Base-by-base conservation (phyloP, 2,888 invertebrate genomes). In the Hofmannophila pseudospretella region DNA sequence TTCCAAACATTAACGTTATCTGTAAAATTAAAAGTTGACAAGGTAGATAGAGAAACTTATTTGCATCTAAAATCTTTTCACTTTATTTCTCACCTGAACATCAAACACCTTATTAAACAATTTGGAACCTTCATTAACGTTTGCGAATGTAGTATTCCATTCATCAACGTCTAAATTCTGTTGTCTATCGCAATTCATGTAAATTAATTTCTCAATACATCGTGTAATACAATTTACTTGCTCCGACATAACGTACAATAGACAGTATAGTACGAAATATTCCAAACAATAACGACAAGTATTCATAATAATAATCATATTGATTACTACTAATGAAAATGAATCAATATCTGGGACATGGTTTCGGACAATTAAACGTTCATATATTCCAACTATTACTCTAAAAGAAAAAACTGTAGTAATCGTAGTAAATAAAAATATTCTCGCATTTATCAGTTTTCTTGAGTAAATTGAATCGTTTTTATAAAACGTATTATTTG, bases 151-250 rank as follows among this genome's bases (percentile, higher is more conserved):
- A 7, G 12, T 9, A 32, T 3, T 22, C 32, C 32, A 32, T 19
- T n/a, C 3, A 16, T 13, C 9, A 4, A 19, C n/a, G 8, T 23
- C 23, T 4, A 2, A 7, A n/a, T 23, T 23, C n/a, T n/a, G 4
- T n/a, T 76, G 78, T 9, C n/a, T 32, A 7, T n/a, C n/a, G n/a
- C n/a, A n/a, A n/a, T n/a, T 23, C 4, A 8, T 22, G 7, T 5
- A 4, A 22, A n/a, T 11, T 10, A 32, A 5, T 3, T 33, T 12
- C 19, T 26, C 12, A 19, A 27, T 11, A 9, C 13, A 29, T 11
- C 41, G 22, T 7, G 34, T 34, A 22, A 46, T 30, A 38, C 41
- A 31, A 26, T 38, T 34, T 1, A 47, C 2, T 23, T 47, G 47
- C 14, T 47, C 33, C 7, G 42, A 39, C 9, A 43, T 19, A n/a